Evolutionary conservation across 2,797 vertebrate genomes (phyloP).

Genomic region (Notolepis coatsorum): DNA sequence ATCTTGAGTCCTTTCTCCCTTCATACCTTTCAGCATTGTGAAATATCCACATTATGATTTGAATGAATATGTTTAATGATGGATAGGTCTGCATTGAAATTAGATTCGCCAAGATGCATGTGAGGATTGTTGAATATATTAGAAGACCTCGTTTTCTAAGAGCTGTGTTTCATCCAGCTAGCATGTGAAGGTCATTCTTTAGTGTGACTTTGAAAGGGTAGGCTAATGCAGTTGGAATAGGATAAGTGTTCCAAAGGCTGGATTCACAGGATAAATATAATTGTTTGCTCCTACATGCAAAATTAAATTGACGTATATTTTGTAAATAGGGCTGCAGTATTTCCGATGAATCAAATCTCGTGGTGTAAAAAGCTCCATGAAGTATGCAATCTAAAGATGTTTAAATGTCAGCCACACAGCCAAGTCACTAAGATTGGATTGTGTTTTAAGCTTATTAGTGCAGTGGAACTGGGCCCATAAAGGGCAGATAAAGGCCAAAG

Average conservation of each 20-base stretch:
- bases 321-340: not conserved
- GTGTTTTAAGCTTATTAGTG: conserved; percentile 44
- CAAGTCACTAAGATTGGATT: conserved; percentile 17
- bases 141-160: conserved; percentile 57
- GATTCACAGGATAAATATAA: conserved; percentile 25
- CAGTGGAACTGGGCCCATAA: conserved; percentile 21
- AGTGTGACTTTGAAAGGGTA: conserved; percentile 26
- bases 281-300: conserved; percentile 1
- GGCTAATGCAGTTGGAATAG: conserved; percentile 28
- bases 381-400: conserved; percentile 9
- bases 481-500: conserved; percentile 59
- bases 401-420: conserved; percentile 61
- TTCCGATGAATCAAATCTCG: not conserved
- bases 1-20: conserved; percentile 17
- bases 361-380: not conserved
- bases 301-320: not conserved
- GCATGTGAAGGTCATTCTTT: conserved; percentile 52
- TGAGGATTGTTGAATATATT: conserved; percentile 48
- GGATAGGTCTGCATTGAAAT: conserved; percentile 63
- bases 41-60: conserved; percentile 56
- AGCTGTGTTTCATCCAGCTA: conserved; percentile 54
- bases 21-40: conserved; percentile 49
- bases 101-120: conserved; percentile 46
- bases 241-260: conserved; percentile 23
- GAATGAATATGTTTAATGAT: conserved; percentile 72